These are phyloP conservation scores for Diaphora mendica DNA, from an alignment of 2,888 invertebrate species.

Conservation along the genomic window DNA sequence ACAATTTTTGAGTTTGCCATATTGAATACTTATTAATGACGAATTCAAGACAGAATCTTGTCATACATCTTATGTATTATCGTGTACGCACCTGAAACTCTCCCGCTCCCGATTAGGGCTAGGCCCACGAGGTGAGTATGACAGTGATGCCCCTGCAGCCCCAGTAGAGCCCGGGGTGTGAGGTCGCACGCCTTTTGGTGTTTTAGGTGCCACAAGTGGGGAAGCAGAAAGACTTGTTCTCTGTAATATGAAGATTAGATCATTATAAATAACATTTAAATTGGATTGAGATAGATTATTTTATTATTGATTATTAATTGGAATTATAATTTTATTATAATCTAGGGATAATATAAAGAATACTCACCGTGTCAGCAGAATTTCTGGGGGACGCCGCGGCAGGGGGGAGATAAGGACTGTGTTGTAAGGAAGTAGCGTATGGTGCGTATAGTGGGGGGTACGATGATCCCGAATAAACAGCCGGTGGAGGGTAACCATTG, in stretches of 20 bases:
- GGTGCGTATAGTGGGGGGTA: conserved; percentile 92
- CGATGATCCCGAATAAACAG: conserved; percentile 88
- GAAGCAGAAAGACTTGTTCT: conserved; percentile 81
- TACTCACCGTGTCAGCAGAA: conserved; percentile 83
- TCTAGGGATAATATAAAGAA: background rate
- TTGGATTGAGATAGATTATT: background rate
- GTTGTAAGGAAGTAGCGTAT: conserved; percentile 90
- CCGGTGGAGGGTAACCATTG: conserved; percentile 88
- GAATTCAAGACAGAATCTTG: background rate
- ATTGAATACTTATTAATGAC: background rate
- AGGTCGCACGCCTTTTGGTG: conserved; percentile 80
- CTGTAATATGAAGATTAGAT: conserved; percentile 51
- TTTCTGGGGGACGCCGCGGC: conserved; percentile 88
- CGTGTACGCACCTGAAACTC: conserved; percentile 91
- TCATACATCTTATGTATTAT: background rate
- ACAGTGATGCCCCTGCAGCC: conserved; percentile 79
- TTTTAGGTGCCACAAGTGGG: conserved; percentile 83
- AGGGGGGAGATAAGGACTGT: conserved; percentile 91
- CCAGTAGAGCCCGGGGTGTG: conserved; percentile 81
- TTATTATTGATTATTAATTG: background rate
- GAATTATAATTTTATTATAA: background rate
- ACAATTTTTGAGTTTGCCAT: background rate
- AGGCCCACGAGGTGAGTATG: conserved; percentile 92
- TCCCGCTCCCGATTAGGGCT: conserved; percentile 93
- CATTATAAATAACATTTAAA: background rate